phyloP scores from a whole-genome alignment of 2,113 vertebrate genomes.

The Anoplopoma fimbria region DNA sequence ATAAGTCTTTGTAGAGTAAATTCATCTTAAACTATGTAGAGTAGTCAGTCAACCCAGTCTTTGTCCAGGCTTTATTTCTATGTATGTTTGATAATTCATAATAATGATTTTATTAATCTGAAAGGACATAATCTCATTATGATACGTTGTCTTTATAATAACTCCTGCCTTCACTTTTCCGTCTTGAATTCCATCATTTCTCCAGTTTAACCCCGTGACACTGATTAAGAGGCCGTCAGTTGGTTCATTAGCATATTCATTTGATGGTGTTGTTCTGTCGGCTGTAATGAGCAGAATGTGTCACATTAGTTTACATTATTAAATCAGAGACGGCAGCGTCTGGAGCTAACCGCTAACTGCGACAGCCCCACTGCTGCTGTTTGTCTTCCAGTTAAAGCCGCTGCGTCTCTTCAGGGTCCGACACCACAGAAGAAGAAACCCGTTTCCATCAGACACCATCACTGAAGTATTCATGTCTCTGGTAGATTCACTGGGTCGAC shows the following conservation, averaged over 20 bases:
- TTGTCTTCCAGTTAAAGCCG: constrained; percentile 8
- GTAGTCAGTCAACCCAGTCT: no score
- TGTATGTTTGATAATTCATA: neutral
- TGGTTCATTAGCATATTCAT: constrained; percentile 8
- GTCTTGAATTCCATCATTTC: neutral
- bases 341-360: constrained; percentile 18
- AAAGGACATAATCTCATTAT: neutral
- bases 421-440: neutral
- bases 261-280: neutral
- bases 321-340: constrained; percentile 20
- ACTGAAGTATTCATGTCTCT: neutral
- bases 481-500: neutral
- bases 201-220: constrained; percentile 18
- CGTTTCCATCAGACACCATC: neutral
- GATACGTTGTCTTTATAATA: neutral
- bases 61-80: neutral
- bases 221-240: neutral
- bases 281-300: neutral
- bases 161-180: neutral
- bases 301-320: constrained; percentile 36
- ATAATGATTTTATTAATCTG: neutral
- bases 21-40: no score
- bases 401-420: neutral
- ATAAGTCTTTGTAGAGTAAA: no score
- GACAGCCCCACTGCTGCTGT: constrained; percentile 23